These are phyloP conservation scores for Brachyalestes nurse DNA, from an alignment of 2,797 vertebrate genomes.

Conservation along the genomic window DNA sequence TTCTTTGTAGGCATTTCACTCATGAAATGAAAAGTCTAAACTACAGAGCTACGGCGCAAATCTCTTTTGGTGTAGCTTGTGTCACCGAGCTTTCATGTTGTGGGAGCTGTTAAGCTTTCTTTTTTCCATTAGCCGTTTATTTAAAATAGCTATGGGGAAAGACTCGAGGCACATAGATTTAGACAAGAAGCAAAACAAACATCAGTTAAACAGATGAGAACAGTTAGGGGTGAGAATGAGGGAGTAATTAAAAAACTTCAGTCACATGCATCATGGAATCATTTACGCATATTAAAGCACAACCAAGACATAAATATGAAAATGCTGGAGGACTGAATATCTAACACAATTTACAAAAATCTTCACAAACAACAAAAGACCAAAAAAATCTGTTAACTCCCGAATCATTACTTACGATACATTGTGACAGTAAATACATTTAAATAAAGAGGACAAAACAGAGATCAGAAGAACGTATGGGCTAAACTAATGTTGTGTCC, in stretches of 20 bases:
- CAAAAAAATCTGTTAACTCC: too few relatives aligned
- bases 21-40: constrained; percentile 52
- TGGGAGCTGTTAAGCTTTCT: not conserved
- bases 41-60: constrained; percentile 22
- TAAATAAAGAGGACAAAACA: not conserved
- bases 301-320: not conserved
- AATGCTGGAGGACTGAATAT: not conserved
- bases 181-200: constrained; percentile 6
- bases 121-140: not conserved
- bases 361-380: not conserved
- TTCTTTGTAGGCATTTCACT: constrained; percentile 38
- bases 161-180: not conserved
- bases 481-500: not conserved
- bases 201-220: constrained; percentile 4
- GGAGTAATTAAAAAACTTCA: not conserved
- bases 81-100: not conserved
- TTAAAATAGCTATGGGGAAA: not conserved
- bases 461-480: not conserved
- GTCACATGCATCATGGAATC: not conserved
- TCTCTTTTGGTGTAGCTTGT: not conserved
- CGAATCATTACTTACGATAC: not conserved
- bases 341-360: not conserved
- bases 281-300: not conserved
- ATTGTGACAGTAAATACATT: not conserved
- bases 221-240: not conserved